phyloP scores from a whole-genome alignment of 1,140 invertebrate genomes.

The Leptestheria dahalacensis region DNA sequence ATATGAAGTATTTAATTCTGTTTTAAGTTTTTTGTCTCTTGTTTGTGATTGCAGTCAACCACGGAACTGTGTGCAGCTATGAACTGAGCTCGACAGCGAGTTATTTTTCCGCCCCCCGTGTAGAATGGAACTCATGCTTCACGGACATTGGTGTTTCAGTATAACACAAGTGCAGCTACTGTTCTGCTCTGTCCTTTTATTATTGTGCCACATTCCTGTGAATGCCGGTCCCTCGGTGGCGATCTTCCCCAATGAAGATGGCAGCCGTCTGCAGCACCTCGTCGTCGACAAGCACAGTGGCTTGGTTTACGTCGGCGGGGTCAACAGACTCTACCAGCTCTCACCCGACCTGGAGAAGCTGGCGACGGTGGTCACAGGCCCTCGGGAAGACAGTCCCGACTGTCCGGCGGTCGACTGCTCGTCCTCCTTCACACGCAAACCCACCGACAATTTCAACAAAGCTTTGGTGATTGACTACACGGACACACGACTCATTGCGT shows the following conservation, averaged over 20 bases:
- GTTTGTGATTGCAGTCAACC: too few species aligned
- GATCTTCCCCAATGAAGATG: background rate
- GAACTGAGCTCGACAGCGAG: too few species aligned
- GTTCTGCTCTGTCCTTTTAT: too few species aligned
- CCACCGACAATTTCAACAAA: constrained; percentile 87
- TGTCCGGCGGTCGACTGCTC: constrained; percentile 77
- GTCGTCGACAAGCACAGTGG: constrained; percentile 84
- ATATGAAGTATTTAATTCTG: too few species aligned
- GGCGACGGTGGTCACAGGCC: constrained; percentile 68
- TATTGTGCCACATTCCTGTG: background rate
- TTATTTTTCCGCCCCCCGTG: too few species aligned
- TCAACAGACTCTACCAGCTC: constrained; percentile 84
- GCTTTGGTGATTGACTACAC: constrained; percentile 87
- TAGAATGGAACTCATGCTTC: background rate
- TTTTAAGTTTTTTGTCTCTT: too few species aligned
- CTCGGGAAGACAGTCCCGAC: constrained; percentile 69
- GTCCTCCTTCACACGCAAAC: constrained; percentile 45
- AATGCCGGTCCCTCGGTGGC: background rate
- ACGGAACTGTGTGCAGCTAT: too few species aligned
- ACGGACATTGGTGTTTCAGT: too few species aligned
- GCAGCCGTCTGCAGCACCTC: constrained; percentile 47
- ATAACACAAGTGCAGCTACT: too few species aligned
- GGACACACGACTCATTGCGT: constrained; percentile 74
- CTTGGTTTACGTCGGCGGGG: constrained; percentile 79
- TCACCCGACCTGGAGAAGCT: constrained; percentile 66